phyloP scores from a whole-genome alignment of 64 coral and sea anemone genomes.

The Montipora foliosa region DNA sequence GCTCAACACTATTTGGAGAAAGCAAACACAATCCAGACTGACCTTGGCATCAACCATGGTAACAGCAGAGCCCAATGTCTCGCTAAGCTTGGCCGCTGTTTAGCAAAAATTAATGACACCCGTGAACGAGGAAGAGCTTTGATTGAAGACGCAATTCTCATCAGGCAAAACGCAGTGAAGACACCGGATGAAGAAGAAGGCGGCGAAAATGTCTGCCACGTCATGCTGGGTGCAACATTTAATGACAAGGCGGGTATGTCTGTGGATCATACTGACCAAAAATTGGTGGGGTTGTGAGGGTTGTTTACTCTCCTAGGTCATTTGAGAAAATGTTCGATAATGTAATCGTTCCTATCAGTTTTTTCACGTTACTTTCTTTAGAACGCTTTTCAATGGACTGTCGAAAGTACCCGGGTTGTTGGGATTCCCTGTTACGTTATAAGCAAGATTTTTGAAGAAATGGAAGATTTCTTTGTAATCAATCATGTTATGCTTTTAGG shows the following conservation, averaged over 20 bases:
- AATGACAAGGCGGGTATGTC: slow-evolving; percentile 55
- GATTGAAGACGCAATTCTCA: neutral
- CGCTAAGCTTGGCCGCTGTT: slow-evolving; percentile 27
- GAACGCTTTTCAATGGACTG: no score
- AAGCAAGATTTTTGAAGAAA: no score
- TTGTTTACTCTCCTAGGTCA: no score
- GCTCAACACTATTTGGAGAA: slow-evolving; percentile 16
- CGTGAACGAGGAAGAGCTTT: neutral
- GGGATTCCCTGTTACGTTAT: no score
- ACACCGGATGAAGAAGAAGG: neutral
- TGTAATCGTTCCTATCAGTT: no score
- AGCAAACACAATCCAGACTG: slow-evolving; percentile 1
- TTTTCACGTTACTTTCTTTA: no score
- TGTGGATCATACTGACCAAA: no score
- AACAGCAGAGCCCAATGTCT: slow-evolving; percentile 44
- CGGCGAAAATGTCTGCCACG: neutral
- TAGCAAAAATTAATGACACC: neutral
- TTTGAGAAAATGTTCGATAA: no score
- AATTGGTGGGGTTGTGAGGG: no score
- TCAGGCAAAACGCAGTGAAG: neutral
- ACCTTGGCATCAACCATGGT: neutral
- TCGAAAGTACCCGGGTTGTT: no score
- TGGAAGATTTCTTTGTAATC: no score
- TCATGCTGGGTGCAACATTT: slow-evolving; percentile 41
- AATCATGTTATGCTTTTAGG: no score